Evolutionary conservation across 2,888 invertebrate genomes (phyloP), one percentile per base, ranked within the genome.

Genomic region (Plebejus anna): DNA sequence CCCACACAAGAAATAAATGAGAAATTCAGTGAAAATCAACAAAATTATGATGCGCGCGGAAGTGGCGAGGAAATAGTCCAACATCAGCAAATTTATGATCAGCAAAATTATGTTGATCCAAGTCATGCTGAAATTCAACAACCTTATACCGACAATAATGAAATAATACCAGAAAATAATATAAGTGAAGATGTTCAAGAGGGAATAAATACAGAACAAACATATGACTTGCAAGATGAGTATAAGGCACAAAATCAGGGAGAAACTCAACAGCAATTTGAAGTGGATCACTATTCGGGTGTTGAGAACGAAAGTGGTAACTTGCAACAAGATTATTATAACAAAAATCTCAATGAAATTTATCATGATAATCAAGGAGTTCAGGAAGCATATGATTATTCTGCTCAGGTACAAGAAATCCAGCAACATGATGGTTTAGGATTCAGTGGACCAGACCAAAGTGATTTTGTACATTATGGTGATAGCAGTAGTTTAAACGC

Each of bases 71-170:
- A 84, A 73, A 78, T 73, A 75, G 76, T 79, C 42, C 57, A 42
- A 16, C 59, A 28, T 11, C 76, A 78, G 78, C 78, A 83, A 76
- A 80, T 77, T 36, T 84, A 84, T 78, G 79, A 81, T 11, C 61
- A 66, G 11, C 32, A 66, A 13, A 66, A 16, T 71, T 51, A 73
- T 55, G 55, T 73, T 32, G 73, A 13, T 42, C 16, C 22, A 73
- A 28, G 32, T 32, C 51, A 55, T 6, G 51, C 11, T 5, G 55
- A 73, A 73, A 59, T 75, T 32, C 59, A 75, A 59, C 75, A 51
- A 55, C 55, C 16, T 16, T 32, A 73, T 32, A 55, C 28, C 1
- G 73, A 55, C 16, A 32, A 55, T 55, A 51, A 6, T 51, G 51
- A 51, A 51, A 28, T 32, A 0, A 55, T 13, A 13, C 13, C 28